phyloP scores from a whole-genome alignment of 2,797 vertebrate genomes.

The Sebastes steindachneri region DNA sequence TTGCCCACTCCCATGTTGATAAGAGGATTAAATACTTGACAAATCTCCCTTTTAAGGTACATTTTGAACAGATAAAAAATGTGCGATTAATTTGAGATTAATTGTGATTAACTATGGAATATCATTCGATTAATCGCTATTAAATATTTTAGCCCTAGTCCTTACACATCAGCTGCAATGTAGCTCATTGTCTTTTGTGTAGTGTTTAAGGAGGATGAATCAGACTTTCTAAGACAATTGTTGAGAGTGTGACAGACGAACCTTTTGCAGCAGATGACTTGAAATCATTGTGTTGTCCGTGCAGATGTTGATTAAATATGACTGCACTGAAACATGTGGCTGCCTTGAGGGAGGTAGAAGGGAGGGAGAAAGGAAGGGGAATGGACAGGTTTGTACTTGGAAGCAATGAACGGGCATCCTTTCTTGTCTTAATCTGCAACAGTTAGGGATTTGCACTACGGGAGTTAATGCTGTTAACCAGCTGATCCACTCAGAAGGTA shows the following conservation, averaged over 20 bases:
- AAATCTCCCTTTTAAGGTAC: no score
- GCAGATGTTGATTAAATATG: conserved; percentile 83
- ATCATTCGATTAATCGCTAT: no score
- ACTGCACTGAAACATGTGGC: conserved; percentile 69
- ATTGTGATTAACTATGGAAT: no score
- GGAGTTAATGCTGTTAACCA: conserved; percentile 51
- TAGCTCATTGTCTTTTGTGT: conserved; percentile 63
- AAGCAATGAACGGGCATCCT: conserved; percentile 66
- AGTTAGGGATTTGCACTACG: conserved; percentile 69
- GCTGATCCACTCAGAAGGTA: conserved; percentile 47
- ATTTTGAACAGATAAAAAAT: no score
- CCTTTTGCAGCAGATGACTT: conserved; percentile 40
- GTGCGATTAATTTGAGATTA: no score
- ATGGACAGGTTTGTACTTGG: conserved; percentile 76
- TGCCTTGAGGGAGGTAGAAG: conserved; percentile 36
- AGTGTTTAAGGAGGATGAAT: conserved; percentile 62
- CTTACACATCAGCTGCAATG: conserved; percentile 58
- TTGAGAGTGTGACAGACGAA: conserved; percentile 69
- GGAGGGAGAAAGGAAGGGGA: conserved; percentile 18
- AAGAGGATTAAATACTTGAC: no score
- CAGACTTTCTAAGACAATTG: conserved; percentile 71
- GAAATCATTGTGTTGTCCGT: conserved; percentile 70
- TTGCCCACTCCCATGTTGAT: no score
- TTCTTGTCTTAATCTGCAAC: conserved; percentile 78
- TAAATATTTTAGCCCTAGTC: no score